These are phyloP conservation scores for Cerceris rybyensis DNA, from an alignment of 2,888 invertebrate species.

Conservation along the genomic window DNA sequence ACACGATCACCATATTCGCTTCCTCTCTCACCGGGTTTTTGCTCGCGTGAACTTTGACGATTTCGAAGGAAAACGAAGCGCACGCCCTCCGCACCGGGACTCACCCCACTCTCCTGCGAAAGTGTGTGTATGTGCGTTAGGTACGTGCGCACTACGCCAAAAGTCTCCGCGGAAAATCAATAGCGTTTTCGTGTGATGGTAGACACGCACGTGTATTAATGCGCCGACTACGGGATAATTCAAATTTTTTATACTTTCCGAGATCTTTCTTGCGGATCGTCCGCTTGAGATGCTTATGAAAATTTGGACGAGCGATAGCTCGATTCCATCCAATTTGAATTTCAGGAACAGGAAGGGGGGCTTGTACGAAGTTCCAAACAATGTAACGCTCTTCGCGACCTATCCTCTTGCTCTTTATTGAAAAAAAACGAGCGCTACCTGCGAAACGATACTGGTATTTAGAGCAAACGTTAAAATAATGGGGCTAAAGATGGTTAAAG, in stretches of 20 bases:
- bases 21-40: constrained; percentile 28
- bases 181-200: constrained; percentile 63
- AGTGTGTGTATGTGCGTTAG: constrained; percentile 62
- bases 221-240: constrained; percentile 4
- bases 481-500: neutral
- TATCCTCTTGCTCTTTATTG: neutral
- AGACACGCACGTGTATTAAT: constrained; percentile 45
- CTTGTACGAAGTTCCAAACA: too few relatives aligned
- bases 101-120: constrained; percentile 46
- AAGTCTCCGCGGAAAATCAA: constrained; percentile 76
- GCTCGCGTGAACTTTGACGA: constrained; percentile 69
- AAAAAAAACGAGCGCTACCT: neutral
- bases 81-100: constrained; percentile 68
- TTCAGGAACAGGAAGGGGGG: too few relatives aligned
- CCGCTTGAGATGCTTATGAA: too few relatives aligned
- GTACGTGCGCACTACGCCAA: constrained; percentile 76
- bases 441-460: neutral
- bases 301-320: too few relatives aligned
- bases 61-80: constrained; percentile 70
- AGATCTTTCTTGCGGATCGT: neutral
- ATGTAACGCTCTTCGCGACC: too few relatives aligned
- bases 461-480: neutral
- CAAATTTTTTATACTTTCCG: neutral
- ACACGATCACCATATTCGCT: constrained; percentile 46
- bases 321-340: too few relatives aligned